Base-by-base conservation (phyloP, 2,888 invertebrate genomes). In the Pantelozetes paolii region DNA sequence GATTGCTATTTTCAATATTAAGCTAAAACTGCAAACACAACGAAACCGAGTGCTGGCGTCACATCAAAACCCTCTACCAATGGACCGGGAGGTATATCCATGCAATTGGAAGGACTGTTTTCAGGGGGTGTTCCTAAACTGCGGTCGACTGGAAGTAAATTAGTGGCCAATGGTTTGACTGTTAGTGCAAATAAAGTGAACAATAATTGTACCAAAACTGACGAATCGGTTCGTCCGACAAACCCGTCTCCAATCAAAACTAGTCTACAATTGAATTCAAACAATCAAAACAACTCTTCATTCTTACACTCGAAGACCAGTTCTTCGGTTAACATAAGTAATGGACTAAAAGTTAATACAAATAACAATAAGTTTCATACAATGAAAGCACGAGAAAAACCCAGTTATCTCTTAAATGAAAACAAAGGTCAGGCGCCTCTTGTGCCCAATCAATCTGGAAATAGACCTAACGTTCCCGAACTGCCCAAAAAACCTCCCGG, bases 121-220 rank as follows among this genome's bases (percentile, higher is more conserved):
- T 88, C 90, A 64, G 90, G 89, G 73, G 91, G 91, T 75, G 90
- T 92, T 86, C 91, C 91, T 30, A 90, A 89, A 82, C 83, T 92
- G 76, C 87, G 89, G 81, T 84, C 89, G n/a, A 89, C 89, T 70
- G 89, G 89, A 36, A 74, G 62, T 40, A 75, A 70, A 36, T 74
- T 74, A 71, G 48, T 73, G 1, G 28, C 73, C 18, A 64, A 64
- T 13, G 71, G 71, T 30, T 20, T 23, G 30, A 30, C 71, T 20
- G 54, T 50, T 48, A 71, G 54, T 32, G 50, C 45, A 13, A 50
- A 70, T n/a, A 45, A 23, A 40, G 50, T 48, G 30, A 48, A 28
- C 48, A 50, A 70, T 42, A 50, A 18, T 70, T 40, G 20, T 28
- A 70, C 45, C 1, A 50, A 40, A 57, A 26, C 40, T 28, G 54